phyloP scores from a whole-genome alignment of 2,888 invertebrate species.

The Parnassius apollo region DNA sequence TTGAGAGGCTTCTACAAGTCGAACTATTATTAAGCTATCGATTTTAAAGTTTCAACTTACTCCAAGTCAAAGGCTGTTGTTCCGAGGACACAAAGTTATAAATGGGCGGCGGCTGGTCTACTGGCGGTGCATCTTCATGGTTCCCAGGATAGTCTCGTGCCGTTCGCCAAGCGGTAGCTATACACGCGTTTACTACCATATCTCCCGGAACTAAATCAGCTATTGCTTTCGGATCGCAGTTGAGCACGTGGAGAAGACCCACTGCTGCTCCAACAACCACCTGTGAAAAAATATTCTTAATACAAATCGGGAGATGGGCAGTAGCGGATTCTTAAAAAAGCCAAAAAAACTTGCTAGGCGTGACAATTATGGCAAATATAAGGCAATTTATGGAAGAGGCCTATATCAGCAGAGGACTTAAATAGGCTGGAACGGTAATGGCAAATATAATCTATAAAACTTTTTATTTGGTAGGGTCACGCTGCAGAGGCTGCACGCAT shows the following conservation, averaged over 20 bases:
- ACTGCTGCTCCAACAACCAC: conserved; percentile 83
- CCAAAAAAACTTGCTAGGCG: background rate
- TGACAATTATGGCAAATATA: too few species aligned
- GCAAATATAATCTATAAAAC: too few species aligned
- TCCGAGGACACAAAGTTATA: conserved; percentile 93
- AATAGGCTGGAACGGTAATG: too few species aligned
- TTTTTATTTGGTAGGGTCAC: too few species aligned
- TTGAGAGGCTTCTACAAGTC: too few species aligned
- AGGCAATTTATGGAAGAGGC: too few species aligned
- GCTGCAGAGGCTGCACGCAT: too few species aligned
- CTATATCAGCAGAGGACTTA: too few species aligned
- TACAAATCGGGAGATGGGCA: background rate
- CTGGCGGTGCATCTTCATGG: conserved; percentile 58
- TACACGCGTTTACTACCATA: conserved; percentile 86
- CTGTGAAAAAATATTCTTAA: conserved; percentile 40
- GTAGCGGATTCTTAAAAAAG: too few species aligned
- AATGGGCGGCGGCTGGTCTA: conserved; percentile 76
- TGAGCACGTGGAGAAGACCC: conserved; percentile 86
- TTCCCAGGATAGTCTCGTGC: conserved; percentile 64
- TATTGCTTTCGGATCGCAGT: conserved; percentile 81
- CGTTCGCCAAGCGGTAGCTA: conserved; percentile 85
- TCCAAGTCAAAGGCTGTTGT: conserved; percentile 90
- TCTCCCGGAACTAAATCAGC: conserved; percentile 92
- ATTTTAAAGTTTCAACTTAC: conserved; percentile 44
- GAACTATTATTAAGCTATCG: too few species aligned